These are phyloP conservation scores for Merops nubicus DNA, from an alignment of 2,113 vertebrate species.

Conservation along the genomic window DNA sequence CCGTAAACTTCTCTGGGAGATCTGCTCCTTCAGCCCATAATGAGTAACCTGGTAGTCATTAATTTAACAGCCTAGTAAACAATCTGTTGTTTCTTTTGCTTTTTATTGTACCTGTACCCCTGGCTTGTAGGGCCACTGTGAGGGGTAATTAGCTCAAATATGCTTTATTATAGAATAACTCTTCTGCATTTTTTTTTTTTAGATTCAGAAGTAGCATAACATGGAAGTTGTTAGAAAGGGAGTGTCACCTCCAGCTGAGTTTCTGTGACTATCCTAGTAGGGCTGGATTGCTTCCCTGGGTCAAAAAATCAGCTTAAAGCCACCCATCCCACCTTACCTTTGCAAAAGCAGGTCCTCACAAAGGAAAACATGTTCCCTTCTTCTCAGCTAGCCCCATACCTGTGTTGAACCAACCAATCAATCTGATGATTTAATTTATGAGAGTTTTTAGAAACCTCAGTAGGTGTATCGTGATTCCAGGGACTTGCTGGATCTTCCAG, in stretches of 20 bases:
- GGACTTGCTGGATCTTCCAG: neutral
- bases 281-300: neutral
- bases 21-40: constrained; percentile 10
- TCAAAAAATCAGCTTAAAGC: neutral
- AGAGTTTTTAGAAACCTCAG: fast-evolving
- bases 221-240: neutral
- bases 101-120: neutral
- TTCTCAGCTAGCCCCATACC: neutral
- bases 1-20: neutral
- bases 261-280: neutral
- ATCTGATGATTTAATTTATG: neutral
- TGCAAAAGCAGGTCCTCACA: neutral
- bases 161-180: neutral
- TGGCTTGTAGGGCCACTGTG: neutral
- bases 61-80: constrained; percentile 44
- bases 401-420: fast-evolving
- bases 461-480: neutral
- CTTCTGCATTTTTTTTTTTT: neutral
- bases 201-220: neutral
- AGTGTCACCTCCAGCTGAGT: neutral
- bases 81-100: neutral
- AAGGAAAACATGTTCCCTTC: neutral
- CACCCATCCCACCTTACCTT: neutral
- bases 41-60: constrained; percentile 38
- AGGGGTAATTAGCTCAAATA: neutral